Evolutionary conservation across 2,113 vertebrate species (phyloP).

Genomic region (Campylorhamphus procurvoides): DNA sequence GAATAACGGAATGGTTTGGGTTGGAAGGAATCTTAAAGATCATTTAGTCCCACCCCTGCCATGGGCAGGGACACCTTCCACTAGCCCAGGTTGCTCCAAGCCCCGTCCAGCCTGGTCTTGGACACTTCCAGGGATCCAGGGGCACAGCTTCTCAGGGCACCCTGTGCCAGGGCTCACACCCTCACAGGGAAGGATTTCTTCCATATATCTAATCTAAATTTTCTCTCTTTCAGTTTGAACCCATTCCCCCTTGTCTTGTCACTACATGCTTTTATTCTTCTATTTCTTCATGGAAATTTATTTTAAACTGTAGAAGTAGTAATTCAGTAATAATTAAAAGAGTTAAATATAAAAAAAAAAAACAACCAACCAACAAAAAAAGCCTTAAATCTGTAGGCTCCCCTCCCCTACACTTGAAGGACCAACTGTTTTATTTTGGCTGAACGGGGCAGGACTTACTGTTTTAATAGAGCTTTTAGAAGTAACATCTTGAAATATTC

Average conservation of each 20-base stretch:
- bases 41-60: background rate
- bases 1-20: background rate
- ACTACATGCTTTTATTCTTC: background rate
- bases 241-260: background rate
- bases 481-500: background rate
- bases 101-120: background rate
- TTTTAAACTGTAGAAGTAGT: background rate
- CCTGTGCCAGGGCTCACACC: background rate
- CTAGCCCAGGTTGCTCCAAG: background rate
- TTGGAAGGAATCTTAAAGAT: background rate
- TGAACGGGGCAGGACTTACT: background rate
- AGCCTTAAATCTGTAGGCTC: fast-evolving
- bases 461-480: background rate
- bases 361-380: background rate
- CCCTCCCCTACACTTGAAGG: background rate
- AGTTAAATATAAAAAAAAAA: background rate
- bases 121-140: background rate
- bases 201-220: background rate
- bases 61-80: background rate
- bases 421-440: background rate
- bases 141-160: background rate
- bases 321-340: background rate
- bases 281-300: background rate
- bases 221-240: background rate
- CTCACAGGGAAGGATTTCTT: background rate